Conservation (phyloP, 2,797 vertebrate genomes). For the Protosalanx chinensis region DNA sequence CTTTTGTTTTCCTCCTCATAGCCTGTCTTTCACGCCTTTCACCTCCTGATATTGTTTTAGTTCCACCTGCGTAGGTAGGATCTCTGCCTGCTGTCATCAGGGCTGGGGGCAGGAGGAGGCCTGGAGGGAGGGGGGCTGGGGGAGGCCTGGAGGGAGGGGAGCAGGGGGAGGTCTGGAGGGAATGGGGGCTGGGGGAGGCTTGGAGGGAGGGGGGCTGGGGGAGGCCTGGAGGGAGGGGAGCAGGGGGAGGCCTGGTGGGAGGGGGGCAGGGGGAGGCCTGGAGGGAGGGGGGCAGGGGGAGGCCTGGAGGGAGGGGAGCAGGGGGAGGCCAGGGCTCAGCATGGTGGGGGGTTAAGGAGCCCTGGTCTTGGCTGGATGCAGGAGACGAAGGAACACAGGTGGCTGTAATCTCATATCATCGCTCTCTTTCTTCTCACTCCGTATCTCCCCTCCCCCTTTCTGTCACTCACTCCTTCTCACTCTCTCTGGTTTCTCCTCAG, state of each 20-base stretch:
- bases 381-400: constrained; percentile 42
- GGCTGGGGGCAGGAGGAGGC: constrained; percentile 20
- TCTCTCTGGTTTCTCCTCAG: constrained; percentile 59
- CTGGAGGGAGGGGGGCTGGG: constrained; percentile 13
- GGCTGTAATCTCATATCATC: constrained; percentile 58
- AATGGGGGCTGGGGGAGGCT: background rate
- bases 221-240: constrained; percentile 40
- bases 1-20: constrained; percentile 13
- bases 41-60: constrained; percentile 33
- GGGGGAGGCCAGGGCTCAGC: constrained; percentile 15
- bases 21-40: constrained; percentile 10
- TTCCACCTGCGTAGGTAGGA: constrained; percentile 49
- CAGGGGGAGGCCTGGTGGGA: background rate
- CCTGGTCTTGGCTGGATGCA: background rate
- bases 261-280: too few species aligned
- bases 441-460: background rate
- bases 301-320: too few species aligned
- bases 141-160: constrained; percentile 15
- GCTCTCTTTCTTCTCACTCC: constrained; percentile 27
- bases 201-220: constrained; percentile 21
- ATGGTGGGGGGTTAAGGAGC: background rate
- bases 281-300: too few species aligned
- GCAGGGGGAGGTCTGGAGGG: background rate
- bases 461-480: background rate
- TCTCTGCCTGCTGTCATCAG: constrained; percentile 52